These are phyloP conservation scores for Aphelinus certus DNA, from an alignment of 1,140 invertebrate genomes.

Conservation along the genomic window DNA sequence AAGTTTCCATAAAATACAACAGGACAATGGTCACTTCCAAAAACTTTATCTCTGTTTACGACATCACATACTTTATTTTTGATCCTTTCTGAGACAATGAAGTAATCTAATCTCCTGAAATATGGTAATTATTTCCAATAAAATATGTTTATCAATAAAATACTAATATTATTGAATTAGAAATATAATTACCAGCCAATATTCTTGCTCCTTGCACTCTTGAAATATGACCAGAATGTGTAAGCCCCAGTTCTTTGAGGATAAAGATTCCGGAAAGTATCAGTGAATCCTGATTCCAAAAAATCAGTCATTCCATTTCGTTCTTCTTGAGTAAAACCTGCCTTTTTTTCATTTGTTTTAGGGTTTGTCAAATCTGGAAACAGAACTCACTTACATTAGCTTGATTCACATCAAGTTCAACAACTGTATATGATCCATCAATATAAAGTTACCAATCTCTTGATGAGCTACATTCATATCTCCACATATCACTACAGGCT, in stretches of 20 bases:
- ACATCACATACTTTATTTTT: conserved; percentile 82
- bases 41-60: conserved; percentile 76
- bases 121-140: not conserved
- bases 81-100: conserved; percentile 85
- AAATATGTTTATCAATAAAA: not conserved
- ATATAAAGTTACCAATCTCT: conserved; percentile 80
- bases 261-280: conserved; percentile 89
- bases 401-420: too few species aligned
- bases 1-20: conserved; percentile 76
- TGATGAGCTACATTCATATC: conserved; percentile 98
- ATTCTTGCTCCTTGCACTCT: conserved; percentile 86
- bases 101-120: conserved; percentile 94
- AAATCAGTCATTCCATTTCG: conserved; percentile 89
- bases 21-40: conserved; percentile 91
- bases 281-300: conserved; percentile 82
- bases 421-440: too few species aligned
- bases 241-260: conserved; percentile 86
- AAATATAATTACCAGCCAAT: conserved; percentile 84
- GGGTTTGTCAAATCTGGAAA: conserved; percentile 91
- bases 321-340: conserved; percentile 96
- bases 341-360: conserved; percentile 90
- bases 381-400: not conserved
- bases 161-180: conserved; percentile 16
- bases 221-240: conserved; percentile 95
- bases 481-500: conserved; percentile 94